Percentiles rank a stretch among this genome's conserved stretches.
Evolutionary conservation across 2,113 vertebrate genomes (phyloP).

Genomic region (Cacatua alba): DNA sequence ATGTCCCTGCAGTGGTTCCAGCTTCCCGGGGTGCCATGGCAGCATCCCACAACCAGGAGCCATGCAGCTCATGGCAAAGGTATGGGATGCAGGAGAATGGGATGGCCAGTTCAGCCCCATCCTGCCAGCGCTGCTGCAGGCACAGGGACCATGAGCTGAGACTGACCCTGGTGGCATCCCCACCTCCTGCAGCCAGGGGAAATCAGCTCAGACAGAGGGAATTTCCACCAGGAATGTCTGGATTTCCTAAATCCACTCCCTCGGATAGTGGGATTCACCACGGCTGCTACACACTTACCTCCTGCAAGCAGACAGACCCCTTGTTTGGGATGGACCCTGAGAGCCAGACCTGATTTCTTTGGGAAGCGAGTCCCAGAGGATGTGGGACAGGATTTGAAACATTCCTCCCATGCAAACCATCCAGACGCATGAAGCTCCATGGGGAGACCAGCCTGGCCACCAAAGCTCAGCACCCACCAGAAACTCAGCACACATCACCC

Average conservation of each 20-base stretch:
- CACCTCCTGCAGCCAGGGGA: neutral
- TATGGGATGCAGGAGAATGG: neutral
- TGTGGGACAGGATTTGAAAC: neutral
- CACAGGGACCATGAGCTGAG: neutral
- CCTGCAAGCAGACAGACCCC: neutral
- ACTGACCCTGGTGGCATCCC: neutral
- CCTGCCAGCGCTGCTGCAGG: neutral
- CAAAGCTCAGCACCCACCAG: rapidly evolving
- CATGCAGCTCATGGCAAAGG: rapidly evolving
- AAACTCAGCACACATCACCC: neutral
- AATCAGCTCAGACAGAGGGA: neutral
- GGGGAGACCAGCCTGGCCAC: neutral
- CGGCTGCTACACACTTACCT: rapidly evolving
- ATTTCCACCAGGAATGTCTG: slow-evolving; percentile 53
- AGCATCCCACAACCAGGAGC: neutral
- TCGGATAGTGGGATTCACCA: neutral
- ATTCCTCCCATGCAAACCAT: neutral
- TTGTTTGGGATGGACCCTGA: rapidly evolving
- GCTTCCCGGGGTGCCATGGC: rapidly evolving
- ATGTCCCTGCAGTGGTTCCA: rapidly evolving
- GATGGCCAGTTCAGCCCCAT: neutral
- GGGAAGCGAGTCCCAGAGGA: neutral
- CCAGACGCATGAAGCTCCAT: rapidly evolving
- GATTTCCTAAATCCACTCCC: neutral
- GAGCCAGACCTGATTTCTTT: neutral